phyloP scores from a whole-genome alignment of 2,113 vertebrate species.

The Gallinago media region DNA sequence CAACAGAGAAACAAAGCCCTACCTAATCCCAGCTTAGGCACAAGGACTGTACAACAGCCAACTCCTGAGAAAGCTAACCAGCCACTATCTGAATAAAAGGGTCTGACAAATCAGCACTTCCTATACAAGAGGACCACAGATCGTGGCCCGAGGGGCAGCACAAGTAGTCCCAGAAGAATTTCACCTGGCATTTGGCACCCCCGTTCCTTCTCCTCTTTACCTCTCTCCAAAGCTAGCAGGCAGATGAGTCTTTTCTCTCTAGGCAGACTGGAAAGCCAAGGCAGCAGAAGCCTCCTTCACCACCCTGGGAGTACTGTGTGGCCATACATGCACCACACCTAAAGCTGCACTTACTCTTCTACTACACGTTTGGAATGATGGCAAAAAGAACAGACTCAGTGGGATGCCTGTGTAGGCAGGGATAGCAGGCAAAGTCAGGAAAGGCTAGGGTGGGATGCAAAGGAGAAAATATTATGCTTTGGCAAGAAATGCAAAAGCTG shows the following conservation, averaged over 20 bases:
- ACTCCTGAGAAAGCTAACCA: neutral
- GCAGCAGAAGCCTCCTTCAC: neutral
- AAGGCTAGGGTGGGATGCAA: fast-evolving
- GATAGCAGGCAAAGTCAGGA: fast-evolving
- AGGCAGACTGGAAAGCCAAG: neutral
- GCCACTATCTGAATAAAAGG: neutral
- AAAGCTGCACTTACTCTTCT: neutral
- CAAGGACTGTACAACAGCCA: neutral
- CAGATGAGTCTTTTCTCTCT: neutral
- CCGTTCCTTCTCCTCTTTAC: neutral
- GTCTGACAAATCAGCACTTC: neutral
- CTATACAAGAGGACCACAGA: neutral
- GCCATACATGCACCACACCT: neutral
- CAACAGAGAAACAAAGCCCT: neutral
- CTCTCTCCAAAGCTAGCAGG: neutral
- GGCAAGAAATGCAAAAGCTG: neutral
- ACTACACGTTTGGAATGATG: fast-evolving
- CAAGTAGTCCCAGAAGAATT: neutral
- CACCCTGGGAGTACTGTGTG: neutral
- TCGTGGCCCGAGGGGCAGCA: fast-evolving
- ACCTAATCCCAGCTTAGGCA: neutral
- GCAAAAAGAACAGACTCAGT: neutral
- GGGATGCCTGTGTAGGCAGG: neutral
- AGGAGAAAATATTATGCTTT: neutral
- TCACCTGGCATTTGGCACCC: neutral